Evolutionary conservation across 2,113 vertebrate genomes (phyloP).

Genomic region (Dromaius novaehollandiae): DNA sequence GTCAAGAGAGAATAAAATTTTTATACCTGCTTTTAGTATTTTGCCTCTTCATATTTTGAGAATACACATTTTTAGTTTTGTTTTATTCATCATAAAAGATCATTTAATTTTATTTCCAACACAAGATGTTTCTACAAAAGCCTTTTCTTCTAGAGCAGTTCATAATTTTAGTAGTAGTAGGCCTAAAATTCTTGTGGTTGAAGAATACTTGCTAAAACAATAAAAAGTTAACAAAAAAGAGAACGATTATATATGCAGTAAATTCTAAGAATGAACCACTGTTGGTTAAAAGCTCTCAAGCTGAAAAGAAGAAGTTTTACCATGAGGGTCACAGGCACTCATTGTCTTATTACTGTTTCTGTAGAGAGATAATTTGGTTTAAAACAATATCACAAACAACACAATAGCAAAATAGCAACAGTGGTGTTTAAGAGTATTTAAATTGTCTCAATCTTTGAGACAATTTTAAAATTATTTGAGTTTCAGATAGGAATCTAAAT

Average conservation of each 20-base stretch:
- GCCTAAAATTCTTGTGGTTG: background rate
- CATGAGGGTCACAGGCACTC: background rate
- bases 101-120: background rate
- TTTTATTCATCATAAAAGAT: slow-evolving; percentile 8
- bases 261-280: background rate
- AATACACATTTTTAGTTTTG: background rate
- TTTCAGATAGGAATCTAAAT: background rate
- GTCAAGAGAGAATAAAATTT: background rate
- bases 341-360: background rate
- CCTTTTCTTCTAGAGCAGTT: background rate
- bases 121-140: background rate
- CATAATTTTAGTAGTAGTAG: background rate
- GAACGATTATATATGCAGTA: background rate
- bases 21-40: background rate
- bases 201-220: background rate
- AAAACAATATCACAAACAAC: background rate
- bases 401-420: background rate
- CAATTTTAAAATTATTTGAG: background rate
- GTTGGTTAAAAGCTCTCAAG: background rate
- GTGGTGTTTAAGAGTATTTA: background rate
- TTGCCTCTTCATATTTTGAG: background rate
- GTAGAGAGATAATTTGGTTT: background rate
- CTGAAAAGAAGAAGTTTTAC: background rate
- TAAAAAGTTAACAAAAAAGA: background rate
- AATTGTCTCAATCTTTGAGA: background rate